Base-by-base conservation (phyloP, 92 coral and sea anemone species). In the Micromussa lordhowensis region DNA sequence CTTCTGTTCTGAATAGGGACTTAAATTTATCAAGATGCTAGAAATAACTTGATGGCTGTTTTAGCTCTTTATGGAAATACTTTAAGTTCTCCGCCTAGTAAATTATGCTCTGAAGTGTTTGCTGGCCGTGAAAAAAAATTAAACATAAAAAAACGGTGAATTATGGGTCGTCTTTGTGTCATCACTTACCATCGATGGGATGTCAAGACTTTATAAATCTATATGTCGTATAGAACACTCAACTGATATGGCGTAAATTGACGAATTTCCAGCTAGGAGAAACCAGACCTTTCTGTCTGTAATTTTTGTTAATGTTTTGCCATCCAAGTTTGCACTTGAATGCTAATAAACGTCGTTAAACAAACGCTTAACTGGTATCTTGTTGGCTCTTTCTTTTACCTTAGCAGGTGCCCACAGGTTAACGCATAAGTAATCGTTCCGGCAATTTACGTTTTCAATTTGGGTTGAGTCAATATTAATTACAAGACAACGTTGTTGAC, bases 401-500 rank as follows among this genome's bases (percentile, higher is more conserved):
- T 57, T 79, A 0, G 26, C 82, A 57, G 82, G 82, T 79, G 51
- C 66, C 26, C 57, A 79, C 35, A 51, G 28, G 36, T 32, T 30
- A 12, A 1, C 38, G 2, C 66, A 3, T 54, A 4, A 54, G 30
- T 8, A 44, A 5, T 26, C 0, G n/a, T 77, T 49, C 58, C 14
- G 64, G 14, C 54, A 77, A 77, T 26, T 26, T 66, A 66, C 32
- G 17, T 28, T 12, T n/a, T n/a, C n/a, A n/a, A n/a, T n/a, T 66
- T 10, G 32, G 71, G 18, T 26, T 66, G 29, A 26, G 71, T 26
- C 32, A 66, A 28, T 61, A 54, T n/a, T n/a, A n/a, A n/a, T n/a
- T n/a, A n/a, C n/a, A n/a, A n/a, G 24, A 24, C 68, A 61, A 13
- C 9, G 51, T 5, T 61, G 29, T 61, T 26, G 29, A 24, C 28